These are phyloP conservation scores for Cactoblastis cactorum DNA, from an alignment of 2,888 invertebrate genomes.

Conservation along the genomic window DNA sequence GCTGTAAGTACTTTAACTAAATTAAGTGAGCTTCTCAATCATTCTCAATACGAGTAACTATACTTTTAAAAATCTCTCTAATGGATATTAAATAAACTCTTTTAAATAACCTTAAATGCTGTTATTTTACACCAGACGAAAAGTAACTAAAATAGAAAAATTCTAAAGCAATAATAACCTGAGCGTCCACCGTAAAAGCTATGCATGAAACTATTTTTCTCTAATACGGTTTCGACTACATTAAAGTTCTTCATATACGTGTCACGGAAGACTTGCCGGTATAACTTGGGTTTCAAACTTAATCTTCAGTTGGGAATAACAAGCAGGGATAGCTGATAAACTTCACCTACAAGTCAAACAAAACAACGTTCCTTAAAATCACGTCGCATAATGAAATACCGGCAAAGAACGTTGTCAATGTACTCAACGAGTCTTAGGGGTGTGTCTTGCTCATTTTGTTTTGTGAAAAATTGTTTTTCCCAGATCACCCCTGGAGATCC, in stretches of 20 bases:
- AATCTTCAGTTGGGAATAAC: conserved; percentile 22
- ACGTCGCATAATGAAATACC: conserved; percentile 49
- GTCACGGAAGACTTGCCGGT: conserved; percentile 8
- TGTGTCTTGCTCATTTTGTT: conserved; percentile 68
- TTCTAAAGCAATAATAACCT: conserved; percentile 3
- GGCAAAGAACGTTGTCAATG: conserved; percentile 38
- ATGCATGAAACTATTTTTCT: conserved; percentile 11
- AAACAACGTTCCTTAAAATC: conserved; percentile 38
- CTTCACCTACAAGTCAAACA: conserved; percentile 22
- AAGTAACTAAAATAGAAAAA: conserved; percentile 8
- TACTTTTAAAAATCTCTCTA: too few species aligned
- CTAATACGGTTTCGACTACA: conserved; percentile 15
- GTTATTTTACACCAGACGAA: neutral
- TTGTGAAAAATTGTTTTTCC: conserved; percentile 65
- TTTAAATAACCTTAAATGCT: too few species aligned
- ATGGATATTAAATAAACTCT: too few species aligned
- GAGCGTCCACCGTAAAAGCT: conserved; percentile 6
- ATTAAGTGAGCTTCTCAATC: too few species aligned
- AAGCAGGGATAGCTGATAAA: conserved; percentile 21
- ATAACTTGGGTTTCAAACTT: too few species aligned
- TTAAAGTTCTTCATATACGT: conserved; percentile 18
- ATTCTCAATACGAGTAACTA: too few species aligned
- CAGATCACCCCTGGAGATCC: conserved; percentile 41
- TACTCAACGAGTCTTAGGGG: conserved; percentile 53
- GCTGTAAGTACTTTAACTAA: too few species aligned